Evolutionary conservation across 2,113 vertebrate species (phyloP).

Genomic region (Lasiurus borealis): DNA sequence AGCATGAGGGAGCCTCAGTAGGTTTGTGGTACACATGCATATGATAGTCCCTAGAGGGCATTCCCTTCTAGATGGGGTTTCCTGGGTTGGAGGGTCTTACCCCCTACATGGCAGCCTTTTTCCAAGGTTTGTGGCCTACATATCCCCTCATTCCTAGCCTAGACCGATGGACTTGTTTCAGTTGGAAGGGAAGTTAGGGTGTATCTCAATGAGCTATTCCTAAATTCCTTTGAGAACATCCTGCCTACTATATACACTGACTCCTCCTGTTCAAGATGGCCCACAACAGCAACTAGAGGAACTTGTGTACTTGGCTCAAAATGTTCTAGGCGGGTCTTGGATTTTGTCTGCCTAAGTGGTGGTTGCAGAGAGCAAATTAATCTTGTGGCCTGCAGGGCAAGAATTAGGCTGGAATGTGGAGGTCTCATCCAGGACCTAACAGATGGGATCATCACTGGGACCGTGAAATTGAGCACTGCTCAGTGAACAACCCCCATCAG

Average conservation of each 20-base stretch:
- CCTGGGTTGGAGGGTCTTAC: neutral
- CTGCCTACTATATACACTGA: too few relatives aligned
- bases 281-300: too few relatives aligned
- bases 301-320: neutral
- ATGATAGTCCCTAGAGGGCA: neutral
- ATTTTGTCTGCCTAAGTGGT: neutral
- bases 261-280: fast-evolving
- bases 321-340: neutral
- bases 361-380: neutral
- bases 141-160: neutral
- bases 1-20: neutral
- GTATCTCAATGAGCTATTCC: neutral
- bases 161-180: neutral
- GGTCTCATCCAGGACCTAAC: neutral
- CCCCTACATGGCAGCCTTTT: neutral
- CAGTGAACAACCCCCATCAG: neutral
- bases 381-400: neutral
- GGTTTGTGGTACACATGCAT: neutral
- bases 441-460: fast-evolving
- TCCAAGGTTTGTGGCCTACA: too few relatives aligned
- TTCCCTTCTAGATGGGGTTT: neutral
- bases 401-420: neutral
- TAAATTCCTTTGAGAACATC: neutral
- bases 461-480: neutral
- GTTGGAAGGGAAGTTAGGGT: neutral